Percentiles rank a stretch among this genome's conserved stretches.
phyloP scores from a whole-genome alignment of 1,140 invertebrate species.

The Cotesia vestalis region DNA sequence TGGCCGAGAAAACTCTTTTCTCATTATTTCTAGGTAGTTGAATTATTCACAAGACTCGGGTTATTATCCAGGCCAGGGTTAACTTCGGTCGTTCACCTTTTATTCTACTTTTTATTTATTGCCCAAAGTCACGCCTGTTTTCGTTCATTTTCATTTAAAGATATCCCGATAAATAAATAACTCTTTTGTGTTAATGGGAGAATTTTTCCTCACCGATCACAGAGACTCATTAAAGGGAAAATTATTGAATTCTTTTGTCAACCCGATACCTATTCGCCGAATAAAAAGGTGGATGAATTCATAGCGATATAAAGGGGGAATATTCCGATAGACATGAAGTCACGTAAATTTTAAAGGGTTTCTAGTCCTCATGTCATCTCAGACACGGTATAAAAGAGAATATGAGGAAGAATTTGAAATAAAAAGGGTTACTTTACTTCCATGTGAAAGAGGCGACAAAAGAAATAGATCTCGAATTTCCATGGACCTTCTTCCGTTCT shows the following conservation, averaged over 20 bases:
- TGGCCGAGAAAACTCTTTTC: conserved; percentile 61
- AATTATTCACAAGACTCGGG: conserved; percentile 66
- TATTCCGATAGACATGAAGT: conserved; percentile 10
- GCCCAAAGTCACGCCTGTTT: no score
- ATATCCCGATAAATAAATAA: no score
- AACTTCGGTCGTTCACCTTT: conserved; percentile 55
- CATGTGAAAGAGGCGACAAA: conserved; percentile 11
- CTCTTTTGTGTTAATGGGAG: no score
- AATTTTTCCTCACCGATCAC: no score
- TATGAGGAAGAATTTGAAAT: conserved; percentile 11
- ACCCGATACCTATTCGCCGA: no score
- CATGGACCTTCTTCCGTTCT: conserved; percentile 24
- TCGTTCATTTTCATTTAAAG: no score
- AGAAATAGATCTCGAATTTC: conserved; percentile 39
- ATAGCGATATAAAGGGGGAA: not conserved
- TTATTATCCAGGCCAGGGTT: conserved; percentile 67
- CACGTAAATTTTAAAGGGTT: conserved; percentile 15
- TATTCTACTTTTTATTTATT: conserved; percentile 3
- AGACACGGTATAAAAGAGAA: not conserved
- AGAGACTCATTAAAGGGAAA: no score
- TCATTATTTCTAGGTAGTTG: conserved; percentile 62
- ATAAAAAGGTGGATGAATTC: not conserved
- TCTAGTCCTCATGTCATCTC: conserved; percentile 3
- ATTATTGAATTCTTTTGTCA: no score
- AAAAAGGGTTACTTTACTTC: conserved; percentile 34